A percentile compares a stretch with the other conserved stretches of the same genome.
Evolutionary conservation across 2,888 invertebrate species (phyloP).

Genomic region (Drosophila formosana): DNA sequence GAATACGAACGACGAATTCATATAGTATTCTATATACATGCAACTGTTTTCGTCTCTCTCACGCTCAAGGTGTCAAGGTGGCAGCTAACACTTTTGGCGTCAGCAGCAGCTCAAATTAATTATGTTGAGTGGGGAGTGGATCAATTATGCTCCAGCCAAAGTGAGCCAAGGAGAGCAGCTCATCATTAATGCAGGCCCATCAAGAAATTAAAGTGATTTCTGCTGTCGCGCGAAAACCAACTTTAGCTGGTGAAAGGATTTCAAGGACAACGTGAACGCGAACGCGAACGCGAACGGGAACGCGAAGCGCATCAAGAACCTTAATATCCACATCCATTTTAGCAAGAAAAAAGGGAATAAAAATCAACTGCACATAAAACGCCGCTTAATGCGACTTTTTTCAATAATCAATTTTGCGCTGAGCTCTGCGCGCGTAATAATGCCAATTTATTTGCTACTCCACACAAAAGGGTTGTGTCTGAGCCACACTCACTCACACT

Average conservation of each 20-base stretch:
- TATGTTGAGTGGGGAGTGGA: slow-evolving; percentile 54
- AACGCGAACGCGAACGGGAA: slow-evolving; percentile 23
- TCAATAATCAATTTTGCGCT: slow-evolving; percentile 82
- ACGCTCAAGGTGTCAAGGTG: slow-evolving; percentile 11
- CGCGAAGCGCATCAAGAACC: slow-evolving; percentile 52
- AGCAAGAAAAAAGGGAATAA: slow-evolving; percentile 3
- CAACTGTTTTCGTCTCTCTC: no score
- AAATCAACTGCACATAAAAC: slow-evolving; percentile 64
- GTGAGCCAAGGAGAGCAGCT: slow-evolving; percentile 29
- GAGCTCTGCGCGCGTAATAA: slow-evolving; percentile 71
- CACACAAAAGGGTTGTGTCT: slow-evolving; percentile 39
- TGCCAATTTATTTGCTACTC: slow-evolving; percentile 72
- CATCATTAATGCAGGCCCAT: slow-evolving; percentile 83
- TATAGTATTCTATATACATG: no score
- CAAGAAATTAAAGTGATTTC: slow-evolving; percentile 80
- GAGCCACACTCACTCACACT: background rate
- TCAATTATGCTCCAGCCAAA: slow-evolving; percentile 63
- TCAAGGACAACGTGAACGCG: slow-evolving; percentile 59
- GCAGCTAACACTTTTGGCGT: slow-evolving; percentile 6
- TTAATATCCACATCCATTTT: slow-evolving; percentile 55
- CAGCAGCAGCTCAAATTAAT: slow-evolving; percentile 55
- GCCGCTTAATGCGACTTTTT: slow-evolving; percentile 77
- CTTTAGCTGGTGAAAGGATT: slow-evolving; percentile 28
- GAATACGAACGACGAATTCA: no score
- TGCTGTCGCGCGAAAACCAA: slow-evolving; percentile 16